A percentile compares a stretch with the other conserved stretches of the same genome.
These are phyloP conservation scores for Chlorodrepanis virens DNA, from an alignment of 2,113 vertebrate genomes.

Conservation along the genomic window DNA sequence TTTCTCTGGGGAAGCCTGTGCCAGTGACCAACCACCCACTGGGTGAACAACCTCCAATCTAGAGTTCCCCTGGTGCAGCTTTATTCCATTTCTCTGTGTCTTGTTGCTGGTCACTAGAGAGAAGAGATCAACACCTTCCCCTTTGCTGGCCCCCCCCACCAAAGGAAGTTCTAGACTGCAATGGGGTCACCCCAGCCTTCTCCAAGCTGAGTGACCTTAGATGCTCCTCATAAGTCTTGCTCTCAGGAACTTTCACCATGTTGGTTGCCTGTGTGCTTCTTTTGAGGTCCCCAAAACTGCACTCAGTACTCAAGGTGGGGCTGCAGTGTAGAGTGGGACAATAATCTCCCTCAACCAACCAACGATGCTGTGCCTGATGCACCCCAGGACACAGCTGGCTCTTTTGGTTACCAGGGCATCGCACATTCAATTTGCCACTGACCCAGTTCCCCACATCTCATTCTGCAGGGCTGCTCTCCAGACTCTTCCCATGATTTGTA, in stretches of 20 bases:
- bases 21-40: not conserved
- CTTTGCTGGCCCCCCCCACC: rapidly evolving
- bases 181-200: not conserved
- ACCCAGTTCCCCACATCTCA: not conserved
- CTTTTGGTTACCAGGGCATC: not conserved
- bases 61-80: not conserved
- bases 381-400: not conserved
- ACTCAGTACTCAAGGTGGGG: not conserved
- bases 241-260: not conserved
- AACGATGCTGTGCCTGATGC: not conserved
- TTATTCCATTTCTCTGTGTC: not conserved
- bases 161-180: not conserved
- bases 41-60: not conserved
- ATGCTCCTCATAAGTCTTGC: not conserved
- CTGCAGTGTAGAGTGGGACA: not conserved
- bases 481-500: not conserved
- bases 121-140: not conserved
- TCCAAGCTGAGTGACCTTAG: not conserved
- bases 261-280: not conserved
- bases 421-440: not conserved
- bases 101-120: not conserved
- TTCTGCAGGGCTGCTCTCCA: not conserved
- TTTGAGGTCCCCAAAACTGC: not conserved
- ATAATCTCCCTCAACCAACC: not conserved
- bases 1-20: not conserved